Evolutionary conservation across 2,797 vertebrate species (phyloP).

Genomic region (Crossoptilon crossoptilon): DNA sequence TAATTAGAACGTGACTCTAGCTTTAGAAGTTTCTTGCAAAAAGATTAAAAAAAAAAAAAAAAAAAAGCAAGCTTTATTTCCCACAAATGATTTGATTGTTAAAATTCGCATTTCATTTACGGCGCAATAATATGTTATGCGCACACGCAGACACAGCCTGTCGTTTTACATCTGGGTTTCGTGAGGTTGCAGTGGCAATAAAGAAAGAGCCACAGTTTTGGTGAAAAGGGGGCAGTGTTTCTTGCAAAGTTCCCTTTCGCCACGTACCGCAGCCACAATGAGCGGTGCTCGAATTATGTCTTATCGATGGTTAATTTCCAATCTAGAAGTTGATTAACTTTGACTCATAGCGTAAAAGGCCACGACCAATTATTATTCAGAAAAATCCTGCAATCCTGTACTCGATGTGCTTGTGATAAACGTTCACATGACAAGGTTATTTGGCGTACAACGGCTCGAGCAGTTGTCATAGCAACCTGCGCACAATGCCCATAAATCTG

Average conservation of each 20-base stretch:
- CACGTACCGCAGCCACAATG: slow-evolving; percentile 39
- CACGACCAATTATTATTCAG: slow-evolving; percentile 82
- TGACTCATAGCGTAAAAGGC: slow-evolving; percentile 79
- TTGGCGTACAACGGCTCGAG: slow-evolving; percentile 82
- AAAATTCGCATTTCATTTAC: slow-evolving; percentile 70
- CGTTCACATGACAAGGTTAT: slow-evolving; percentile 86
- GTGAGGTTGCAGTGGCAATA: slow-evolving; percentile 30
- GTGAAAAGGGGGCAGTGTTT: slow-evolving; percentile 45
- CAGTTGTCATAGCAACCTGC: slow-evolving; percentile 83
- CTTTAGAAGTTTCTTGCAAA: slow-evolving; percentile 26
- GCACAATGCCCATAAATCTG: slow-evolving; percentile 85
- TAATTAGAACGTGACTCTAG: neutral
- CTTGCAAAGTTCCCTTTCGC: slow-evolving; percentile 63
- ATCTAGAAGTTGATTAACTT: slow-evolving; percentile 79
- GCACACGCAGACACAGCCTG: slow-evolving; percentile 15
- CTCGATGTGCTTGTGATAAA: slow-evolving; percentile 85
- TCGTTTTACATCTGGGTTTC: slow-evolving; percentile 54
- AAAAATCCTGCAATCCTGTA: slow-evolving; percentile 79
- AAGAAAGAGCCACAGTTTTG: slow-evolving; percentile 4
- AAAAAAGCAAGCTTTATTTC: slow-evolving; percentile 52
- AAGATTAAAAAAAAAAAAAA: no score
- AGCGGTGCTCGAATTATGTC: slow-evolving; percentile 43
- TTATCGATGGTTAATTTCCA: slow-evolving; percentile 74
- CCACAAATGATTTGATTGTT: slow-evolving; percentile 61
- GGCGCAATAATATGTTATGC: slow-evolving; percentile 20